phyloP scores from a whole-genome alignment of 2,113 vertebrate species.

The Dicerorhinus sumatrensis region DNA sequence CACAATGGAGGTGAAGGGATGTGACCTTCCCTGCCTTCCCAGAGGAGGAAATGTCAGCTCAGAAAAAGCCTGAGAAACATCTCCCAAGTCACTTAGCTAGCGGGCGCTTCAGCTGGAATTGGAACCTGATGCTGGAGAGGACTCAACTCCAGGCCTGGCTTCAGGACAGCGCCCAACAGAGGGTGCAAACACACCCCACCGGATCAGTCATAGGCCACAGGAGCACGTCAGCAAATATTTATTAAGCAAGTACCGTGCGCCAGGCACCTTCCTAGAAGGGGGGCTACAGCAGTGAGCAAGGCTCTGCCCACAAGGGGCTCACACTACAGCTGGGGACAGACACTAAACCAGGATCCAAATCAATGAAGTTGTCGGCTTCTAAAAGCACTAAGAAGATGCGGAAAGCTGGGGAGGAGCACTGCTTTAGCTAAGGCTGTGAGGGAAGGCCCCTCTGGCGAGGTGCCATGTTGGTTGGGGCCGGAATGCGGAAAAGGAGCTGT shows the following conservation, averaged over 20 bases:
- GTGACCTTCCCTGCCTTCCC: not conserved
- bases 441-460: not conserved
- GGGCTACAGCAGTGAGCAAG: not conserved
- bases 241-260: fast-evolving
- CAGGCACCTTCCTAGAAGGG: not conserved
- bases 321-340: not conserved
- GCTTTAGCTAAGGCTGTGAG: not conserved
- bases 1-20: not conserved
- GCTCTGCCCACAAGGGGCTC: not conserved
- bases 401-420: not conserved
- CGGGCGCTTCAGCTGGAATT: too few relatives aligned
- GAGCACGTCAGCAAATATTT: not conserved
- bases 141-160: not conserved
- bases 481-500: not conserved
- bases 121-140: not conserved
- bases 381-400: not conserved
- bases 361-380: not conserved
- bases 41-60: not conserved
- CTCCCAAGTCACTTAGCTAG: not conserved
- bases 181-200: not conserved
- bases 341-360: fast-evolving
- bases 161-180: not conserved
- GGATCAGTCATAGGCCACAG: too few relatives aligned
- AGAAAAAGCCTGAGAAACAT: not conserved
- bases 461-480: not conserved